Evolutionary conservation across 1,140 invertebrate species (phyloP).

Genomic region (Teleogryllus occipitalis): DNA sequence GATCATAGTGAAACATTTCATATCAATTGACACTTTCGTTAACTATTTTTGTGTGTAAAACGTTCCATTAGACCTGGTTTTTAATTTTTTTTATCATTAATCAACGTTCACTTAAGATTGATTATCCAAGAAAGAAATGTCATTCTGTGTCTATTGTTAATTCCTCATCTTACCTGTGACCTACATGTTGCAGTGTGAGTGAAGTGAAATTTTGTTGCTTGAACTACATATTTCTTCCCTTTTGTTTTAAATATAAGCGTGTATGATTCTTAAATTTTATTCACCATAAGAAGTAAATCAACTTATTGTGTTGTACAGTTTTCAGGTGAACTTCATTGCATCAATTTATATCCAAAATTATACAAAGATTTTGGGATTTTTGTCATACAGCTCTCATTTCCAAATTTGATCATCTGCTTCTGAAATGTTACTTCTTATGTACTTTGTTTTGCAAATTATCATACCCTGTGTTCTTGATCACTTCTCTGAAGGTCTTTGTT

Average conservation of each 20-base stretch:
- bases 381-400: background rate
- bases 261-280: background rate
- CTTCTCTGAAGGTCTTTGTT: too few species aligned
- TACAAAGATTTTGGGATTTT: background rate
- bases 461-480: too few species aligned
- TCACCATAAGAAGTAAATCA: background rate
- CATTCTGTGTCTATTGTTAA: too few species aligned
- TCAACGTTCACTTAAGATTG: too few species aligned
- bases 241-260: conserved; percentile 29
- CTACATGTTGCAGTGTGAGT: background rate
- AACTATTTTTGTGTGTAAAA: too few species aligned
- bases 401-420: background rate
- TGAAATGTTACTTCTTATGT: too few species aligned
- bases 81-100: too few species aligned
- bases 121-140: too few species aligned
- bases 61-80: too few species aligned
- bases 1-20: too few species aligned
- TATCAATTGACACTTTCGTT: too few species aligned
- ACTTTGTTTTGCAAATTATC: too few species aligned
- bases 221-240: conserved; percentile 14
- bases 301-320: background rate
- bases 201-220: background rate
- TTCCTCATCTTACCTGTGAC: background rate
- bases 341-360: background rate
- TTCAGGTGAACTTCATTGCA: background rate